Conservation (phyloP, 2,113 vertebrate genomes). For the Pithys albifrons region DNA sequence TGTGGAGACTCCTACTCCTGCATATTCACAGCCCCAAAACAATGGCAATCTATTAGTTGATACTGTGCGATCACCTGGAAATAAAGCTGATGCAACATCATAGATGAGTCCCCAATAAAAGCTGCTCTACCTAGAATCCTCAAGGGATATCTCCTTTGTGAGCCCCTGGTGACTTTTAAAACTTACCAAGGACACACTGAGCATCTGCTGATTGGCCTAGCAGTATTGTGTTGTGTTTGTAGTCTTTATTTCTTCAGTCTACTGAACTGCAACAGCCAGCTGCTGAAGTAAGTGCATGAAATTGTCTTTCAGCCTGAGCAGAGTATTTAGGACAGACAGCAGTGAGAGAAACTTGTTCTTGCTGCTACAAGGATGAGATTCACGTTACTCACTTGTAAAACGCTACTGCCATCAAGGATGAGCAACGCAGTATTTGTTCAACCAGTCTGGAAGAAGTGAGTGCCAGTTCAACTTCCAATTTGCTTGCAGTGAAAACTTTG, state of each 20-base stretch:
- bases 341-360: not conserved
- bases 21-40: not conserved
- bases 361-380: not conserved
- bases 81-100: not conserved
- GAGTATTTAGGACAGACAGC: not conserved
- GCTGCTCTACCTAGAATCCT: not conserved
- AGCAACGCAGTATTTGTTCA: not conserved
- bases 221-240: not conserved
- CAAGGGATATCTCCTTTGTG: not conserved
- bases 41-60: not conserved
- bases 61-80: not conserved
- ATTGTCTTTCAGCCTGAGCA: not conserved
- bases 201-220: not conserved
- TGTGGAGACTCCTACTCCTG: not conserved
- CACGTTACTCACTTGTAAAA: not conserved
- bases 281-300: not conserved
- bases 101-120: not conserved
- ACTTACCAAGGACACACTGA: not conserved
- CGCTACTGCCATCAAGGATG: not conserved
- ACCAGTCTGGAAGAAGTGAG: not conserved
- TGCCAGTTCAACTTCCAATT: not conserved
- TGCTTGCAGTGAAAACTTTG: not conserved
- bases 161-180: not conserved
- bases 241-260: not conserved
- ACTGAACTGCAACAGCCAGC: slow-evolving; percentile 1